phyloP scores from a whole-genome alignment of 2,113 vertebrate genomes.

The Macrotis lagotis region DNA sequence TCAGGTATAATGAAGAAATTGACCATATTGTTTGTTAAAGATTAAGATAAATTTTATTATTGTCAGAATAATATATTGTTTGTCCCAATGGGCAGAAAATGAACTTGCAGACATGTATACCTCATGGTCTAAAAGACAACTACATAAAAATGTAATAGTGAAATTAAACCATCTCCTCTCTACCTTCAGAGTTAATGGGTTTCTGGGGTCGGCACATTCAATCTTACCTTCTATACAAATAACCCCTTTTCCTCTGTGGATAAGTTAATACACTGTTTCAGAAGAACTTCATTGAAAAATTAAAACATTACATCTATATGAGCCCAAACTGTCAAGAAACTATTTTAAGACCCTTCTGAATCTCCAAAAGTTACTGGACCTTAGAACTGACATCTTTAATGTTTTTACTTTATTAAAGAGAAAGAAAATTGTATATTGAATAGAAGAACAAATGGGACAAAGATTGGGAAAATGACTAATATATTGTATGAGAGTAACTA shows the following conservation, averaged over 20 bases:
- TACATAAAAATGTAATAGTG: neutral
- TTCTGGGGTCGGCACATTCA: neutral
- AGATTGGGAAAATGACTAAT: neutral
- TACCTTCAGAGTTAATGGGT: neutral
- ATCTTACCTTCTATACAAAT: neutral
- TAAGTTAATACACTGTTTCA: neutral
- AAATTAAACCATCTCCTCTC: neutral
- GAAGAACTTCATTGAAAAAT: conserved; percentile 25
- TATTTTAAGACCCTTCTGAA: conserved; percentile 1
- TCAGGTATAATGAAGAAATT: neutral
- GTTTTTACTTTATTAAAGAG: neutral
- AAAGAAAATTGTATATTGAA: neutral
- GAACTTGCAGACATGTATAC: neutral
- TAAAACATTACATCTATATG: conserved; percentile 16
- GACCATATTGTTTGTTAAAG: neutral
- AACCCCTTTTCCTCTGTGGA: conserved; percentile 5
- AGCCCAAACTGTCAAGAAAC: conserved; percentile 1
- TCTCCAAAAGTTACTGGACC: neutral
- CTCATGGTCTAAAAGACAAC: neutral
- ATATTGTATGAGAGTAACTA: neutral
- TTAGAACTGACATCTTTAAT: neutral
- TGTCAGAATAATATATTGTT: conserved; percentile 34
- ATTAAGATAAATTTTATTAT: conserved; percentile 30
- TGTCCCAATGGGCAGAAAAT: conserved; percentile 16
- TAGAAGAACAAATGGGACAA: neutral